These are phyloP conservation scores for Caenorhabditis latens DNA, from an alignment of 1,140 invertebrate species.

Conservation along the genomic window DNA sequence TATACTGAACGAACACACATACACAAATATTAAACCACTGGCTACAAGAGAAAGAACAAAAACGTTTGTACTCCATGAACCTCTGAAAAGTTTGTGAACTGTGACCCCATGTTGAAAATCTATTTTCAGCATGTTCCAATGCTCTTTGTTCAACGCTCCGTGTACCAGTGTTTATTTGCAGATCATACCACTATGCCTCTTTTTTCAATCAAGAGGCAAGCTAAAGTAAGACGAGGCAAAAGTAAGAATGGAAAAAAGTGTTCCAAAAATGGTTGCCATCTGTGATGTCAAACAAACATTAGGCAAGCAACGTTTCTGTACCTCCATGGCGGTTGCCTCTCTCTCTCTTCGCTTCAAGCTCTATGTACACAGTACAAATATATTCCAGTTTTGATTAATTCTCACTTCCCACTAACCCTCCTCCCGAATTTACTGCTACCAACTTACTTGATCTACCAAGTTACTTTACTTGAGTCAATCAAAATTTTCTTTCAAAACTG, in stretches of 20 bases:
- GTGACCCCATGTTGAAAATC: slow-evolving; percentile 1
- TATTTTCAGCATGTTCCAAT: slow-evolving; percentile 46
- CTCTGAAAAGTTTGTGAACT: slow-evolving; percentile 8
- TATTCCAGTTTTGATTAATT: slow-evolving; percentile 57
- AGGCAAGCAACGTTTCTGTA: not conserved
- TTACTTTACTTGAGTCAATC: slow-evolving; percentile 29
- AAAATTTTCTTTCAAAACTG: slow-evolving; percentile 2
- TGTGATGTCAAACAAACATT: slow-evolving; percentile 53
- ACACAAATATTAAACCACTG: too few relatives aligned
- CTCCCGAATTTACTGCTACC: not conserved
- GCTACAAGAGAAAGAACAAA: not conserved
- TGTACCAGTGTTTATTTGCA: slow-evolving; percentile 50
- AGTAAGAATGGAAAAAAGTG: not conserved
- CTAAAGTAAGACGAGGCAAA: not conserved
- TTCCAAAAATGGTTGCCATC: slow-evolving; percentile 56
- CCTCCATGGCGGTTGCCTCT: not conserved
- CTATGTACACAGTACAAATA: slow-evolving; percentile 54
- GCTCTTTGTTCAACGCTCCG: not conserved
- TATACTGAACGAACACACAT: not conserved
- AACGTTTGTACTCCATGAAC: not conserved
- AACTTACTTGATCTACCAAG: slow-evolving; percentile 5
- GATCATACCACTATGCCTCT: slow-evolving; percentile 37
- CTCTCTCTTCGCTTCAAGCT: slow-evolving; percentile 39
- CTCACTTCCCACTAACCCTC: slow-evolving; percentile 42
- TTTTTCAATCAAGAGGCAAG: not conserved